Percentiles rank a stretch among this genome's conserved stretches.
These are phyloP conservation scores for Alaudala cheleensis DNA, from an alignment of 2,113 vertebrate genomes.

Conservation along the genomic window DNA sequence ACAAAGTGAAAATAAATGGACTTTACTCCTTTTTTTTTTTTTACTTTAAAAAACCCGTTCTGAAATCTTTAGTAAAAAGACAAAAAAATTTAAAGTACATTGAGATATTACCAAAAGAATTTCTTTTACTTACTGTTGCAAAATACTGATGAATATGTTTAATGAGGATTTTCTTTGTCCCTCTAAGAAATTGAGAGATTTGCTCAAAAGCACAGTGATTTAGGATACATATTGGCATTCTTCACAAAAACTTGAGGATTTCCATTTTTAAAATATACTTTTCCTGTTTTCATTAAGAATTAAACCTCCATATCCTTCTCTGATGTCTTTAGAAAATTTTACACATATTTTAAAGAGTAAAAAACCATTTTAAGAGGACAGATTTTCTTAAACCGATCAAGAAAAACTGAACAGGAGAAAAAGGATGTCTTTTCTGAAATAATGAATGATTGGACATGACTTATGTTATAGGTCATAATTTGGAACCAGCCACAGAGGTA, in stretches of 20 bases:
- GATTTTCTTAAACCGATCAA: neutral
- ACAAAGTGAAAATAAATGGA: neutral
- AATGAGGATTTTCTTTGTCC: neutral
- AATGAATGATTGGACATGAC: neutral
- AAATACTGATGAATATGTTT: neutral
- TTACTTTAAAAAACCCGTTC: neutral
- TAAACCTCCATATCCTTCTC: neutral
- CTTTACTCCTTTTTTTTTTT: neutral
- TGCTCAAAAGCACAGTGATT: neutral
- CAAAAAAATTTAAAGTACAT: neutral
- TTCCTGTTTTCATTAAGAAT: neutral
- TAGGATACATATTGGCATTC: neutral
- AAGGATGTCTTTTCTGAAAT: neutral
- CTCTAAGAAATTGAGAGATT: neutral
- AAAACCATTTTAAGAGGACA: neutral
- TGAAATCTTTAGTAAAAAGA: neutral
- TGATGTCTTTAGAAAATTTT: neutral
- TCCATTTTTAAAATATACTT: neutral
- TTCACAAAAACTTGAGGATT: neutral
- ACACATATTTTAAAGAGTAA: neutral
- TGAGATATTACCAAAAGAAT: neutral
- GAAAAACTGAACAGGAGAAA: neutral
- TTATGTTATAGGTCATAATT: neutral
- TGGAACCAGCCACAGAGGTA: neutral
- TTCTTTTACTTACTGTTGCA: neutral